phyloP scores from a whole-genome alignment of 2,888 invertebrate genomes.

The Lasius fuliginosus region DNA sequence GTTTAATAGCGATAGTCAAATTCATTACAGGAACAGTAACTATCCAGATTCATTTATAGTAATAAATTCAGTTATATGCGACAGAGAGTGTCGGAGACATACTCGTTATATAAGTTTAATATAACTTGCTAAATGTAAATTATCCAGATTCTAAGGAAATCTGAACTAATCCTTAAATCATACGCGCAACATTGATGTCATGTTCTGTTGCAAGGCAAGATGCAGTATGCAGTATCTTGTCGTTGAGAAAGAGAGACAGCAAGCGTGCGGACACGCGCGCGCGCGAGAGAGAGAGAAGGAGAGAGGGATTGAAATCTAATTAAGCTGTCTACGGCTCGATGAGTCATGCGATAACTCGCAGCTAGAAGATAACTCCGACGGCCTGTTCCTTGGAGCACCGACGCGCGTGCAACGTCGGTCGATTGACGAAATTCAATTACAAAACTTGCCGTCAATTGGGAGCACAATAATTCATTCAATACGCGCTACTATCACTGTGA shows the following conservation, averaged over 20 bases:
- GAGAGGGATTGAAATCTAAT: slow-evolving; percentile 63
- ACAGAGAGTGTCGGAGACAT: slow-evolving; percentile 33
- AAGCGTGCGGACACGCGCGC: background rate
- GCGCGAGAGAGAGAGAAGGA: background rate
- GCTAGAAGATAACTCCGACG: slow-evolving; percentile 56
- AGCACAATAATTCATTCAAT: slow-evolving; percentile 58
- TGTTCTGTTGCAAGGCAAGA: slow-evolving; percentile 49
- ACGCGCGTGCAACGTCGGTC: slow-evolving; percentile 46
- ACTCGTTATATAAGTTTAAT: slow-evolving; percentile 48
- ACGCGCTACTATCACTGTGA: slow-evolving; percentile 42
- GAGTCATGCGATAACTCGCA: slow-evolving; percentile 64
- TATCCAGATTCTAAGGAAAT: slow-evolving; percentile 41
- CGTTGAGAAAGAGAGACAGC: slow-evolving; percentile 26
- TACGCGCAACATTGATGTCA: slow-evolving; percentile 42
- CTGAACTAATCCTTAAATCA: slow-evolving; percentile 38
- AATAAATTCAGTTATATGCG: slow-evolving; percentile 22
- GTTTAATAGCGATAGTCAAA: slow-evolving; percentile 27
- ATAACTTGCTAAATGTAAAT: slow-evolving; percentile 42
- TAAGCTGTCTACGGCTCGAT: slow-evolving; percentile 66
- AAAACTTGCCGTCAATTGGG: slow-evolving; percentile 53
- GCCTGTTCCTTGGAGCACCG: slow-evolving; percentile 50
- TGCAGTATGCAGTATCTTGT: slow-evolving; percentile 45
- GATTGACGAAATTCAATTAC: slow-evolving; percentile 57
- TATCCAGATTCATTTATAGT: slow-evolving; percentile 44
- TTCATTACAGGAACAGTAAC: slow-evolving; percentile 40